Conservation (phyloP, 1,140 invertebrate species). For the Anastrepha ludens region DNA sequence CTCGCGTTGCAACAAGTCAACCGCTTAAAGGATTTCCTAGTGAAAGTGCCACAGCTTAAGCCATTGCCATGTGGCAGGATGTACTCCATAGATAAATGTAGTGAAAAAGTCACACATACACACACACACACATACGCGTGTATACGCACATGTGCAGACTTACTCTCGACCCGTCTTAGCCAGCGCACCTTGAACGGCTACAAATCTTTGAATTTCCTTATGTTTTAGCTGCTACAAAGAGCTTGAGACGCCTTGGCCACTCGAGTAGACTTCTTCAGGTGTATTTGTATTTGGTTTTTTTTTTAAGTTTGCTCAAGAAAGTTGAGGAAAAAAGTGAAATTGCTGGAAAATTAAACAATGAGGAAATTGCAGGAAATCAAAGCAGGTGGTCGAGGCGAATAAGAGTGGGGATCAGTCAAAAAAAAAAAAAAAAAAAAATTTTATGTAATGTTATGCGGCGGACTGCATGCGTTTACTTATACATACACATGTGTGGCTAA, state of each 20-base stretch:
- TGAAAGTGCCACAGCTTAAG: conserved; percentile 40
- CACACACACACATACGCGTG: not conserved
- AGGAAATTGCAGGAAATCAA: conserved; percentile 51
- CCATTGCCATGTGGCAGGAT: not conserved
- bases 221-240: not conserved
- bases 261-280: not conserved
- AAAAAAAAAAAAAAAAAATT: no score
- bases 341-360: conserved; percentile 49
- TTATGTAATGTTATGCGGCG: not conserved
- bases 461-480: not conserved
- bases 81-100: not conserved
- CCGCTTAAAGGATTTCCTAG: conserved; percentile 8
- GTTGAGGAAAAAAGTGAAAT: conserved; percentile 37
- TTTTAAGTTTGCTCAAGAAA: not conserved
- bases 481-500: not conserved
- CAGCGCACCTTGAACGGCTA: not conserved
- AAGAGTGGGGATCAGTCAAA: not conserved
- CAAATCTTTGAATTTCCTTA: conserved; percentile 21
- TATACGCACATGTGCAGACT: not conserved
- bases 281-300: not conserved
- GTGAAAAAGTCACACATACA: not conserved
- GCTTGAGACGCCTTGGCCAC: not conserved
- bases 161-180: not conserved
- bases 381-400: not conserved
- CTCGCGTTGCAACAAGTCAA: not conserved